Evolutionary conservation across 2,797 vertebrate genomes (phyloP).

Genomic region (Eremophila alpestris): DNA sequence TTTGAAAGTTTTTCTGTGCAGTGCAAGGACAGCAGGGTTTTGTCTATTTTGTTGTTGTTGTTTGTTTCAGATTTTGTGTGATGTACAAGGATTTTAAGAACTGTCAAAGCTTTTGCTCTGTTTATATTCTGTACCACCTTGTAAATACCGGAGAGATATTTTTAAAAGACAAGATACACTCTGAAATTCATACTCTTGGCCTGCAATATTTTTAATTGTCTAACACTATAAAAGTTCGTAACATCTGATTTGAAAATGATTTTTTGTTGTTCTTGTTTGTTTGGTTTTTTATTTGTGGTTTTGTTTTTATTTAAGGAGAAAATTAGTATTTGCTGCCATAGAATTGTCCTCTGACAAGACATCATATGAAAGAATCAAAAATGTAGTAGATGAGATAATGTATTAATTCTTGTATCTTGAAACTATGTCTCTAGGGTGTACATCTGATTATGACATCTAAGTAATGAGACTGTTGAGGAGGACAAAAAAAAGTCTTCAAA

Average conservation of each 20-base stretch:
- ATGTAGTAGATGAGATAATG: background rate
- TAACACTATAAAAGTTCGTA: constrained; percentile 7
- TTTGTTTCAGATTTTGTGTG: background rate
- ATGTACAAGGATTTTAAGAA: background rate
- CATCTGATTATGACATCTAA: background rate
- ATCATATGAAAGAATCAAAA: background rate
- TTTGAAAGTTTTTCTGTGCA: background rate
- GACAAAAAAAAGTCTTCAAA: background rate
- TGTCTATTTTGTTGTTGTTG: background rate
- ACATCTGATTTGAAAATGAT: background rate
- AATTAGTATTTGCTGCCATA: background rate
- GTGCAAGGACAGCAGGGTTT: background rate
- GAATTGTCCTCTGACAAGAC: background rate
- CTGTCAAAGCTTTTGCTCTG: background rate
- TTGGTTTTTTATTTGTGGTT: background rate
- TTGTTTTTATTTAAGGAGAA: background rate
- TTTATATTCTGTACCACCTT: background rate
- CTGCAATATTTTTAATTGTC: background rate
- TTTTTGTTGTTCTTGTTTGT: background rate
- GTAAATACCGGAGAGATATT: background rate
- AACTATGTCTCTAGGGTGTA: background rate
- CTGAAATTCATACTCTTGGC: background rate
- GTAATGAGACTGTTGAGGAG: background rate
- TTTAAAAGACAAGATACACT: background rate
- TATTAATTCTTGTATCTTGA: background rate